Evolutionary conservation across 2,113 vertebrate genomes (phyloP), one percentile per base, ranked within the genome.

Genomic region (Ceuthmochares aereus): DNA sequence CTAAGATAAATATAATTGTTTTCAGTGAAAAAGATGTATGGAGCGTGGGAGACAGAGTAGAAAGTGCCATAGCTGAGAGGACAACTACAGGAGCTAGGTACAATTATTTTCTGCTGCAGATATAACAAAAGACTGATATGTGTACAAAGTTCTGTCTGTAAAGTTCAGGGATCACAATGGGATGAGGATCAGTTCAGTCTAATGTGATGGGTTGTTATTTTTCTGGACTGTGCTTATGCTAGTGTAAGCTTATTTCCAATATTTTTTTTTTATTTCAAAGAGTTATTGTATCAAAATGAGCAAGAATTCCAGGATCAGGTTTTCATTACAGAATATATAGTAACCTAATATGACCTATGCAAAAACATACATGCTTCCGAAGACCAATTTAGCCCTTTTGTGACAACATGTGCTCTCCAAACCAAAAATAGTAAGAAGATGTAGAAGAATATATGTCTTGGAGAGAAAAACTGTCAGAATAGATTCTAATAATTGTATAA

Each of bases 201-300:
- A 32, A 66, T 55, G 21, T 45, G 40, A 45, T 12, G 30, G 67
- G 14, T 27, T 2, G 0, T 22, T 84, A n/a, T 43, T 70, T 81
- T 30, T 63, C 21, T 17, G 30, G 34, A 19, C 36, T 49, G 6
- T 43, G 12, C 7, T 62, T n/a, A 40, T 36, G 4, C 14, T 19
- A 25, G 4, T 14, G 4, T 9, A 20, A 30, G 27, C 3, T 67
- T 63, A 63, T 69, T 84, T 80, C 34, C n/a, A 43, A 30, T 13
- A 1, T 22, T 74, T 64, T n/a, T n/a, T n/a, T 6, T 60, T 58
- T 40, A 55, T 87, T 67, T 32, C 47, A 49, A 64, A 22, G 21
- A 36, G 30, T 22, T 29, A 2, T 43, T 63, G 7, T 5, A 43
- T 34, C 0, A 0, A 2, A 54, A 19, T 40, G 2, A 84, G 17